Percentiles rank a stretch among this genome's conserved stretches.
Conservation (phyloP, 2,797 vertebrate genomes). For the Enteromius unitaeniatus region DNA sequence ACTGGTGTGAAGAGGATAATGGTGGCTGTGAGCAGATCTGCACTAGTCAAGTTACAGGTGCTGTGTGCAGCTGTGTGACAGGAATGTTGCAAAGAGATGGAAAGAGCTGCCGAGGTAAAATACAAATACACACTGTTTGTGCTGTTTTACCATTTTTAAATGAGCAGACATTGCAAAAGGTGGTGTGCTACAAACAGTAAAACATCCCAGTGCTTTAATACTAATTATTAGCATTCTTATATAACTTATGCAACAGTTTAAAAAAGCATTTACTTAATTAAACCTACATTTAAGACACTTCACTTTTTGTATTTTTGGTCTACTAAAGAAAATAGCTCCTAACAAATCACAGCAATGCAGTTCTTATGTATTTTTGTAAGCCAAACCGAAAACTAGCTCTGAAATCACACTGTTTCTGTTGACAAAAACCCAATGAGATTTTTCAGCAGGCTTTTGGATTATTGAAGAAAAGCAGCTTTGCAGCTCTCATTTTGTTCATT, state of each 20-base stretch:
- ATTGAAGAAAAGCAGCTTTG: not conserved
- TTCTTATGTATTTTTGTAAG: not conserved
- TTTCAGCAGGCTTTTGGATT: not conserved
- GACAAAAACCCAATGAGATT: not conserved
- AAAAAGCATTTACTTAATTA: not conserved
- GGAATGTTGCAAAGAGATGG: slow-evolving; percentile 92
- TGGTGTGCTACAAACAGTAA: not conserved
- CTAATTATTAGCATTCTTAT: not conserved
- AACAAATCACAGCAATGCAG: not conserved
- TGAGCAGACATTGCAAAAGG: not conserved
- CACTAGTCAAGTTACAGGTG: slow-evolving; percentile 83
- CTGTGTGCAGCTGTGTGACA: slow-evolving; percentile 94
- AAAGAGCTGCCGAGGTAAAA: slow-evolving; percentile 88
- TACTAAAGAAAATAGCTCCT: not conserved
- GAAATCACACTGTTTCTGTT: not conserved
- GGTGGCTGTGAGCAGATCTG: slow-evolving; percentile 98
- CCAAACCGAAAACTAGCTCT: not conserved
- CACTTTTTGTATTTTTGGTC: not conserved
- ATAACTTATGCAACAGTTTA: not conserved
- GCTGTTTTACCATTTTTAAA: not conserved
- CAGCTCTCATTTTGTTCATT: not conserved
- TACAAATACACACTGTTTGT: not conserved
- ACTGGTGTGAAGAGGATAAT: slow-evolving; percentile 92
- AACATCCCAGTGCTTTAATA: not conserved
- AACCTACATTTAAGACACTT: not conserved